Conservation (phyloP, 2,888 invertebrate species). For the Macropis europaea region DNA sequence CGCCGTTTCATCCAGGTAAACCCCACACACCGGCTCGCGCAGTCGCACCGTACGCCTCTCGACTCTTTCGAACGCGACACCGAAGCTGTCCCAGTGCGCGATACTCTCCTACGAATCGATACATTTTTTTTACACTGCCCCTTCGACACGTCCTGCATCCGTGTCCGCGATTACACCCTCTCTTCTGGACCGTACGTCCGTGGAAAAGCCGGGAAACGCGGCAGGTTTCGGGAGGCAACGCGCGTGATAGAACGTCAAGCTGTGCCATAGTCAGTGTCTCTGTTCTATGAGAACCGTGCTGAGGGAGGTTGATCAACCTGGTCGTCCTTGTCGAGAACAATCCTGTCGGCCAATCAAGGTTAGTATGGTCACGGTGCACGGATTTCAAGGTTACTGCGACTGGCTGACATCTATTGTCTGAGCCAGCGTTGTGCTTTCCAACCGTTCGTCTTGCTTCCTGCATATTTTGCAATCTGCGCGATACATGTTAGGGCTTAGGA, state of each 20-base stretch:
- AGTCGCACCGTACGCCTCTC: constrained; percentile 76
- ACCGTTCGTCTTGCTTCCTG: too few relatives aligned
- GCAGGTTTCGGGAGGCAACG: too few relatives aligned
- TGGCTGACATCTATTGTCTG: too few relatives aligned
- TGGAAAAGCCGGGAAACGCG: too few relatives aligned
- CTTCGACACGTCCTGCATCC: background rate
- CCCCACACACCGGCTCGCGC: constrained; percentile 77
- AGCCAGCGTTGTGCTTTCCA: too few relatives aligned
- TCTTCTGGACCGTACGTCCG: background rate
- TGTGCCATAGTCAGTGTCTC: constrained; percentile 33
- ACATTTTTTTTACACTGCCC: background rate
- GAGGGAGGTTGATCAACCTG: constrained; percentile 21
- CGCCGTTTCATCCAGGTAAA: constrained; percentile 49
- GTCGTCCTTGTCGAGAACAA: constrained; percentile 60
- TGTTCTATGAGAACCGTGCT: background rate
- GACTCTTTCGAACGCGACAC: constrained; percentile 32
- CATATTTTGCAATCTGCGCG: too few relatives aligned
- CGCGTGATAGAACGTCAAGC: constrained; percentile 21
- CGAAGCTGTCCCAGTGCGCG: constrained; percentile 1
- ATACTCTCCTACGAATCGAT: background rate
- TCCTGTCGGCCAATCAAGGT: constrained; percentile 77
- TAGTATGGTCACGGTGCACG: constrained; percentile 49
- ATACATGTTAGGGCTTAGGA: too few relatives aligned
- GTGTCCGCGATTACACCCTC: constrained; percentile 5
- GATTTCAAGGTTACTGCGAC: too few relatives aligned